Conservation (phyloP, 64 coral and sea anemone species). For the Dendrophyllia cribrosa region DNA sequence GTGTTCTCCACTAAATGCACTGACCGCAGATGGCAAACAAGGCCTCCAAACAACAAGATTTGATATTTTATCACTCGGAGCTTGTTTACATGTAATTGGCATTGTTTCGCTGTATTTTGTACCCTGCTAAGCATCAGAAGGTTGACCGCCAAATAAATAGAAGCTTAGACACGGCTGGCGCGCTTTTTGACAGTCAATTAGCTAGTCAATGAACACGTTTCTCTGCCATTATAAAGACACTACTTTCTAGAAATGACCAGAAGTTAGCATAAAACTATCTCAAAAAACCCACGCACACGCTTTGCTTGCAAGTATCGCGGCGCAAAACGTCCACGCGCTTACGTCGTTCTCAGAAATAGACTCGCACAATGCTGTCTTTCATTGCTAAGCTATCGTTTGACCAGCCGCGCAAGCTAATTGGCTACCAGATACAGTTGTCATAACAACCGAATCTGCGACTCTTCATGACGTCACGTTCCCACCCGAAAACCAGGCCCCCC, state of each 20-base stretch:
- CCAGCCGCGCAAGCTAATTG: constrained; percentile 24
- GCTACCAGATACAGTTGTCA: constrained; percentile 2
- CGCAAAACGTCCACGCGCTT: neutral
- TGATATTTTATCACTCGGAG: constrained; percentile 23
- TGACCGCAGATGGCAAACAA: constrained; percentile 1
- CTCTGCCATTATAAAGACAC: too few relatives aligned
- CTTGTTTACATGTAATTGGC: constrained; percentile 50
- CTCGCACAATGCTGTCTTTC: constrained; percentile 1
- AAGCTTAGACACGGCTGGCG: neutral
- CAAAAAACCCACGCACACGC: constrained; percentile 24
- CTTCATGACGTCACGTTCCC: constrained; percentile 40
- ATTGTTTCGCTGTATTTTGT: constrained; percentile 28
- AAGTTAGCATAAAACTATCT: neutral
- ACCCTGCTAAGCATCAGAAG: neutral
- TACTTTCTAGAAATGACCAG: constrained; percentile 5
- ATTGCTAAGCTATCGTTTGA: constrained; percentile 16
- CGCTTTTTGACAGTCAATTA: neutral
- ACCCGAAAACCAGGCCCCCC: constrained; percentile 59
- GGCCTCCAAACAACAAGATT: constrained; percentile 5
- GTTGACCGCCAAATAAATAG: neutral
- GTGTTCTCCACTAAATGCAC: neutral
- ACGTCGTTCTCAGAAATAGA: constrained; percentile 46
- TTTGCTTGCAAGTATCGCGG: neutral
- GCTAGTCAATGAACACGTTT: neutral
- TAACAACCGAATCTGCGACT: constrained; percentile 21